A percentile compares a stretch with the other conserved stretches of the same genome.
These are phyloP conservation scores for Xylota segnis DNA, from an alignment of 2,888 invertebrate genomes.

Conservation along the genomic window DNA sequence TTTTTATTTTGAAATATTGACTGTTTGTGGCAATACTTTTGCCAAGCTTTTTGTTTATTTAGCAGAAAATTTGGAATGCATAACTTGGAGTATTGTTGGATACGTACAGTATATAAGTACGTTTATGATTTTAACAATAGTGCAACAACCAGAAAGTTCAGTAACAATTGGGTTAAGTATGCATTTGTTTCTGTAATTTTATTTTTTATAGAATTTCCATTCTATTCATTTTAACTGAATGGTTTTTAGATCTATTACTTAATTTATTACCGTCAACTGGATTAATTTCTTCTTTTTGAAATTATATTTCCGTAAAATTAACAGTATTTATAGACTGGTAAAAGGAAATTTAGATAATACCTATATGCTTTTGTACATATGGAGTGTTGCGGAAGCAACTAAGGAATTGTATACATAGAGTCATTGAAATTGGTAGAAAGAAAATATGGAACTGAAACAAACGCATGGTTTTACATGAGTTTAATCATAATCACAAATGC, in stretches of 20 bases:
- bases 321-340: not conserved
- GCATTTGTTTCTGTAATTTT: too few species aligned
- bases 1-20: slow-evolving; percentile 24
- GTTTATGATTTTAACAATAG: slow-evolving; percentile 19
- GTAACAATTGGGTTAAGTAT: not conserved
- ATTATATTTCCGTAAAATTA: not conserved
- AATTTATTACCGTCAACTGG: slow-evolving; percentile 9
- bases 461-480: too few species aligned
- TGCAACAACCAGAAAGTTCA: not conserved
- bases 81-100: not conserved
- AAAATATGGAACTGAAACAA: too few species aligned
- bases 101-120: not conserved
- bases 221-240: not conserved
- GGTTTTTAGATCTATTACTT: not conserved
- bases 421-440: too few species aligned
- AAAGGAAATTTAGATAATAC: too few species aligned
- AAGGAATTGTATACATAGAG: too few species aligned
- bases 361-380: too few species aligned
- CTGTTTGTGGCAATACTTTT: slow-evolving; percentile 8
- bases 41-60: slow-evolving; percentile 42
- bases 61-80: slow-evolving; percentile 18
- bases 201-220: too few species aligned
- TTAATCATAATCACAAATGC: too few species aligned
- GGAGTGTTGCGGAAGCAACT: too few species aligned
- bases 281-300: not conserved